A percentile compares a stretch with the other conserved stretches of the same genome.
Conservation (phyloP, 2,113 vertebrate species). For the Melozone crissalis region DNA sequence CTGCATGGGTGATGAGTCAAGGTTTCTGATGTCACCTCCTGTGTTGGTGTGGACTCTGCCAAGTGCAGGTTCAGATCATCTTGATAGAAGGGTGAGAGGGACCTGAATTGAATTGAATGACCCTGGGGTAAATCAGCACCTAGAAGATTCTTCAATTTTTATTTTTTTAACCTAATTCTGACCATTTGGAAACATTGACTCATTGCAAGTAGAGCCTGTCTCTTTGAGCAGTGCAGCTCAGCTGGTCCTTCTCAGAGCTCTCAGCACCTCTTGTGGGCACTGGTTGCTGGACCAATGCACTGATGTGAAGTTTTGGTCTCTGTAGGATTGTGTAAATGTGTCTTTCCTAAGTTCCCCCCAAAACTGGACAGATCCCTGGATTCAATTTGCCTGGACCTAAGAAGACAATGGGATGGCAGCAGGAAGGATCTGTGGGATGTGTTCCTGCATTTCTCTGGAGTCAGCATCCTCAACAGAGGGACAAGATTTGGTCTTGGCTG, state of each 20-base stretch:
- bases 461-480: background rate
- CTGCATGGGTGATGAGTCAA: background rate
- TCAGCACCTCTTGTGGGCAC: background rate
- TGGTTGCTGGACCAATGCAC: background rate
- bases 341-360: background rate
- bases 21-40: background rate
- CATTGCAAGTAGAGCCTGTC: background rate
- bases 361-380: background rate
- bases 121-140: background rate
- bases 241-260: background rate
- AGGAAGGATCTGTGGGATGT: background rate
- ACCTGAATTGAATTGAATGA: background rate
- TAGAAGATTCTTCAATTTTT: background rate
- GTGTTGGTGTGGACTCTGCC: background rate
- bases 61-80: background rate
- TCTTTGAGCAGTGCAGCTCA: background rate
- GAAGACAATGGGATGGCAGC: conserved; percentile 28
- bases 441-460: background rate
- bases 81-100: background rate
- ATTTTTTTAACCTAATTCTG: background rate
- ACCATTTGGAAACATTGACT: background rate
- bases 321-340: background rate
- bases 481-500: background rate
- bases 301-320: background rate
- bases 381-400: background rate